Conservation (phyloP, 2,797 vertebrate genomes). For the Sarcophilus harrisii region DNA sequence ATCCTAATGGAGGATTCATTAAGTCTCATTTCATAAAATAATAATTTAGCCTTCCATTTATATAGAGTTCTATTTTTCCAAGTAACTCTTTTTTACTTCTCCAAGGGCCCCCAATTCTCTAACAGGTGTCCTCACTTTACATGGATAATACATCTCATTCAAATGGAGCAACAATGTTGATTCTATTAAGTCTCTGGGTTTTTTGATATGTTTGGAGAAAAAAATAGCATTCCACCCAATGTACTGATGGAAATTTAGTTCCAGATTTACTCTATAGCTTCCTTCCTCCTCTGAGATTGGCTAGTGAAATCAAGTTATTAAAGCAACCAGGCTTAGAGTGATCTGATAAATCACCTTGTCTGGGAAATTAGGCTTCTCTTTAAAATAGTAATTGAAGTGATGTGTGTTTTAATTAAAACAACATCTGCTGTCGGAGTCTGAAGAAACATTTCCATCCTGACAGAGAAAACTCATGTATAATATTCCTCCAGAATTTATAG, state of each 20-base stretch:
- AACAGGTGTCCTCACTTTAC: slow-evolving; percentile 54
- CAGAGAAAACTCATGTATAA: slow-evolving; percentile 34
- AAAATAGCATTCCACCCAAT: background rate
- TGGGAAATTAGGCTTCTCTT: slow-evolving; percentile 50
- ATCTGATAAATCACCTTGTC: slow-evolving; percentile 43
- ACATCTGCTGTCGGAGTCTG: slow-evolving; percentile 67
- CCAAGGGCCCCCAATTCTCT: slow-evolving; percentile 47
- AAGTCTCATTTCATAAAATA: slow-evolving; percentile 58
- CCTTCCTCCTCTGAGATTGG: slow-evolving; percentile 9
- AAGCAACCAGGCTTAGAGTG: background rate
- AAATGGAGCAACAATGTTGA: background rate
- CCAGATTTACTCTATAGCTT: background rate
- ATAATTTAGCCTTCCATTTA: slow-evolving; percentile 60
- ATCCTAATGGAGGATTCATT: slow-evolving; percentile 46
- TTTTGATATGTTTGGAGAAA: background rate
- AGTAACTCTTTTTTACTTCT: slow-evolving; percentile 65
- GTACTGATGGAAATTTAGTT: background rate
- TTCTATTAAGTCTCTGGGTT: slow-evolving; percentile 7
- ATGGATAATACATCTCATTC: background rate
- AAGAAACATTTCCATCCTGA: slow-evolving; percentile 62
- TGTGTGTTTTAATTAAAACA: slow-evolving; percentile 73
- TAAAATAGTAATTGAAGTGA: slow-evolving; percentile 66
- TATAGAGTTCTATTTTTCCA: slow-evolving; percentile 43
- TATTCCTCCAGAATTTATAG: slow-evolving; percentile 2
- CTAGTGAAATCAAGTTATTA: slow-evolving; percentile 39